Evolutionary conservation across 2,888 invertebrate genomes (phyloP).

Genomic region (Amiota mariae): DNA sequence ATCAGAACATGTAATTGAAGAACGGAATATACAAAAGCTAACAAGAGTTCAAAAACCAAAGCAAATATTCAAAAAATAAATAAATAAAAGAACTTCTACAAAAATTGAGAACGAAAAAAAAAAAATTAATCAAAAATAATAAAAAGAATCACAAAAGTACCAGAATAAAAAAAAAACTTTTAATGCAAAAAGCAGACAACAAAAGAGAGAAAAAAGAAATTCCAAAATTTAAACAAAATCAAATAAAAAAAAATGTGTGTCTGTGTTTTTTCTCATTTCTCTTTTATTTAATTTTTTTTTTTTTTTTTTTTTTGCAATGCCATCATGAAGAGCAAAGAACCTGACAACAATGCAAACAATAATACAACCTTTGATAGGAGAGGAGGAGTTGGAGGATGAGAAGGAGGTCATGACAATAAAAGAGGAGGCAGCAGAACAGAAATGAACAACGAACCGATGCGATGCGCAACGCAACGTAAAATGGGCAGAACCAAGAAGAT

Average conservation of each 20-base stretch:
- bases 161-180: constrained; percentile 9
- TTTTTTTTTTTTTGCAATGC: neutral
- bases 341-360: constrained; percentile 11
- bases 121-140: constrained; percentile 31
- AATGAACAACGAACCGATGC: no score
- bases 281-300: no score
- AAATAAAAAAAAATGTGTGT: constrained; percentile 13
- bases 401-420: neutral
- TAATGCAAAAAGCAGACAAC: constrained; percentile 30
- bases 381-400: neutral
- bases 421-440: neutral
- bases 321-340: constrained; percentile 5
- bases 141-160: constrained; percentile 43
- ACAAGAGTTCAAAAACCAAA: constrained; percentile 50
- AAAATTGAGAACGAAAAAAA: constrained; percentile 17
- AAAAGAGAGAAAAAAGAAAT: constrained; percentile 38
- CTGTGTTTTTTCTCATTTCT: neutral
- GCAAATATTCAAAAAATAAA: constrained; percentile 37
- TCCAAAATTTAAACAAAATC: constrained; percentile 30
- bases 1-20: neutral
- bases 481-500: no score
- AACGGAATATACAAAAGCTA: constrained; percentile 41
- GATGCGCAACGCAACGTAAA: no score
- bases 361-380: neutral
- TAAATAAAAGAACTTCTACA: constrained; percentile 30